Evolutionary conservation across 2,113 vertebrate genomes (phyloP), one percentile per base, ranked within the genome.

Genomic region (Deroptyus accipitrinus): DNA sequence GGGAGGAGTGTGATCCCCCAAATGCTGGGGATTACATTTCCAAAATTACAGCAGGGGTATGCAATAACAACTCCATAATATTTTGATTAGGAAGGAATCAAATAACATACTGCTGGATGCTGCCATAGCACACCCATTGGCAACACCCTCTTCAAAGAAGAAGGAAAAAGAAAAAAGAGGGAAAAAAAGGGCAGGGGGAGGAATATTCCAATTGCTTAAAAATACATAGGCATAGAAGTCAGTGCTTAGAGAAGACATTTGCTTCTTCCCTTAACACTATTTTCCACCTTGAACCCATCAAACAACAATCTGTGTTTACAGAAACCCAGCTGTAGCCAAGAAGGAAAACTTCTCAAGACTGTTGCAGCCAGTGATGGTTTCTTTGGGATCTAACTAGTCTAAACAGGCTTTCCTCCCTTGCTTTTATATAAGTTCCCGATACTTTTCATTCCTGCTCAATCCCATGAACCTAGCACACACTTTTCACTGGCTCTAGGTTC

Each of bases 81-180:
- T 95, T 94, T 96, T 90, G 80, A 90, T 92, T 93, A 84, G 51
- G 70, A 92, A 92, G 86, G 66, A 96, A 94, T 67, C 48, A 93
- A 96, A 93, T 91, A 88, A 79, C 73, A 86, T 93, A 86, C 64
- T 85, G 57, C 48, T 81, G 88, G 80, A 86, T 84, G 61, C 88
- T 92, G 73, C 68, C 52, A 48, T 33, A 72, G 80, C 52, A 72
- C 33, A 92, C 28, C 55, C 83, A 24, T 80, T 91, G 88, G 68
- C 95, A 97, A 55, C 35, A 92, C 20, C 51, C 27, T 80, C 15
- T 14, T 68, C 59, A 63, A 79, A 83, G 12, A 25, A 41, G 83
- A 54, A 51, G 17, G 4, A 10, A 8, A 70, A 64, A 18, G 44
- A 9, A 41, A 31, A 5, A 17, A 8, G 4, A 8, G 27, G 4